A percentile compares a stretch with the other conserved stretches of the same genome.
phyloP scores from a whole-genome alignment of 2,888 invertebrate genomes.

The Hypomecis atomaria region DNA sequence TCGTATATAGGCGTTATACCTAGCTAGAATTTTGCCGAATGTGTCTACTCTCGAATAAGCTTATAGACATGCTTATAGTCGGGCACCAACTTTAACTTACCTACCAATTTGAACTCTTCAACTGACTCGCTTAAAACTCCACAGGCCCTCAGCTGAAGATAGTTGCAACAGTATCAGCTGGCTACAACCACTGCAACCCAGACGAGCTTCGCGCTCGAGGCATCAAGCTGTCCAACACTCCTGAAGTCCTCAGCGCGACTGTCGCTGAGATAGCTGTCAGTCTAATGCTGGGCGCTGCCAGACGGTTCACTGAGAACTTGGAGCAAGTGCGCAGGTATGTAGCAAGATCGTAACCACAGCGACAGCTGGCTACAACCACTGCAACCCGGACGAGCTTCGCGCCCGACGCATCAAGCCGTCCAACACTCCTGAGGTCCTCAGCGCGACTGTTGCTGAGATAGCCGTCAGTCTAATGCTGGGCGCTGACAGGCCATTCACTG shows the following conservation, averaged over 20 bases:
- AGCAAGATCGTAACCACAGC: slow-evolving; percentile 90
- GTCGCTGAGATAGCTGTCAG: slow-evolving; percentile 93
- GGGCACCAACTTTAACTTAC: too few relatives aligned
- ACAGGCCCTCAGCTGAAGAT: slow-evolving; percentile 89
- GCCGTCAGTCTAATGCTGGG: slow-evolving; percentile 90
- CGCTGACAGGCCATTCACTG: slow-evolving; percentile 90
- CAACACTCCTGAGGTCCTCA: slow-evolving; percentile 92
- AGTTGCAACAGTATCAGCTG: slow-evolving; percentile 94
- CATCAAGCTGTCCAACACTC: slow-evolving; percentile 93
- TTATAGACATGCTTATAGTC: too few relatives aligned
- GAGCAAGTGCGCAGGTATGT: slow-evolving; percentile 86
- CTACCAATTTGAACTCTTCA: too few relatives aligned
- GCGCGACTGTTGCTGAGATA: slow-evolving; percentile 92
- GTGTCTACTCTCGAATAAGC: too few relatives aligned
- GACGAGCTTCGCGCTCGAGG: slow-evolving; percentile 89
- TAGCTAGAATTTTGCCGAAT: too few relatives aligned
- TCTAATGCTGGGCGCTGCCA: slow-evolving; percentile 89
- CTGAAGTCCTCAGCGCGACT: slow-evolving; percentile 89
- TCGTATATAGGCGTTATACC: too few relatives aligned
- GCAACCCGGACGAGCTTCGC: slow-evolving; percentile 90
- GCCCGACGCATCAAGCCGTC: slow-evolving; percentile 90
- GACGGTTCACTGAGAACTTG: slow-evolving; percentile 92
- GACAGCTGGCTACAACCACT: slow-evolving; percentile 95
- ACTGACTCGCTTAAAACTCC: background rate
- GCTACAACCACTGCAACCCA: slow-evolving; percentile 93